A percentile compares a stretch with the other conserved stretches of the same genome.
phyloP scores from a whole-genome alignment of 2,888 invertebrate genomes.

The Griposia aprilina region DNA sequence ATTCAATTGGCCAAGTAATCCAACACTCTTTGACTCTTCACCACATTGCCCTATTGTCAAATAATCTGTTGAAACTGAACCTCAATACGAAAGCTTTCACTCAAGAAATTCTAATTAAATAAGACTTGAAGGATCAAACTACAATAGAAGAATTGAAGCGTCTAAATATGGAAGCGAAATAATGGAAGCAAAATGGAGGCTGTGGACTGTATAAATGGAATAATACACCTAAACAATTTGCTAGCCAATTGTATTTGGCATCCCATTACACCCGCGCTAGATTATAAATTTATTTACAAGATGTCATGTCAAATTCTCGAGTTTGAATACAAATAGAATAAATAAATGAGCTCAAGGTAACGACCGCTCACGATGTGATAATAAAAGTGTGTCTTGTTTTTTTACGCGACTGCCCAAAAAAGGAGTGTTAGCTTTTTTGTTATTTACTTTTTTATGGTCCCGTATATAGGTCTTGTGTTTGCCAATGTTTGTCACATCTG shows the following conservation, averaged over 20 bases:
- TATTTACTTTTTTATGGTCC: neutral
- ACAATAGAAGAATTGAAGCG: slow-evolving; percentile 43
- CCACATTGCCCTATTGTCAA: neutral
- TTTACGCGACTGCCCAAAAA: neutral
- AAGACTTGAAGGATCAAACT: slow-evolving; percentile 41
- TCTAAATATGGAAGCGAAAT: slow-evolving; percentile 41
- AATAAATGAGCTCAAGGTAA: neutral
- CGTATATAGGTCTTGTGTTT: neutral
- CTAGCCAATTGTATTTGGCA: slow-evolving; percentile 32
- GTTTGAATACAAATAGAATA: slow-evolving; percentile 15
- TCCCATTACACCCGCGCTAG: slow-evolving; percentile 17
- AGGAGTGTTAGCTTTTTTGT: neutral
- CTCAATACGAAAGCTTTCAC: slow-evolving; percentile 16
- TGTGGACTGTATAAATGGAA: slow-evolving; percentile 26
- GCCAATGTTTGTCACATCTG: neutral
- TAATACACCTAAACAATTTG: slow-evolving; percentile 50
- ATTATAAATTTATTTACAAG: slow-evolving; percentile 6
- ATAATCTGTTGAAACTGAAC: slow-evolving; percentile 10
- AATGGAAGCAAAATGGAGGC: slow-evolving; percentile 45
- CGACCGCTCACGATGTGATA: neutral
- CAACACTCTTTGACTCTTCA: neutral
- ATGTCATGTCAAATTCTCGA: slow-evolving; percentile 18
- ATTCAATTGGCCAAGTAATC: neutral
- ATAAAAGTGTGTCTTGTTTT: neutral
- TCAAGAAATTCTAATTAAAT: slow-evolving; percentile 36